These are phyloP conservation scores for Tenebrio molitor DNA, from an alignment of 1,140 invertebrate genomes.

Conservation along the genomic window DNA sequence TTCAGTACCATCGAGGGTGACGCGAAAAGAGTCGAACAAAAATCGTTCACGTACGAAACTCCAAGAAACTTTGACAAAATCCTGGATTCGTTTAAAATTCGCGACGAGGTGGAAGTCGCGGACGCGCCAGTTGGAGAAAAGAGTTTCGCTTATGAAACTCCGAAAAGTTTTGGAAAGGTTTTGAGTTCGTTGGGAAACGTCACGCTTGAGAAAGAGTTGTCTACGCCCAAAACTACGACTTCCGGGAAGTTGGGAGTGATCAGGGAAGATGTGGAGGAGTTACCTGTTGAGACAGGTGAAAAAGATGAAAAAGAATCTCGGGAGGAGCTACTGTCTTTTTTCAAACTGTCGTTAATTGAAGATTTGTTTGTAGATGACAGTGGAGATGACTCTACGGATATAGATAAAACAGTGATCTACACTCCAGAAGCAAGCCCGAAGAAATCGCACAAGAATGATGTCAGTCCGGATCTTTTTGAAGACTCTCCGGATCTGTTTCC, in stretches of 20 bases:
- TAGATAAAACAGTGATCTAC: constrained; percentile 54
- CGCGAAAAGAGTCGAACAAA: constrained; percentile 26
- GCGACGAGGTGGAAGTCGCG: constrained; percentile 29
- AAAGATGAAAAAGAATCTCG: too few species aligned
- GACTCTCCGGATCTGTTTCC: constrained; percentile 12
- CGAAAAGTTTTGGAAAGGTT: constrained; percentile 51
- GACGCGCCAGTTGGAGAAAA: constrained; percentile 41
- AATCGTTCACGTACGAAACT: constrained; percentile 52
- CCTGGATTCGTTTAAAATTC: background rate
- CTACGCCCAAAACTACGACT: background rate
- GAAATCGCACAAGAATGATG: background rate
- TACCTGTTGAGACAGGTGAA: too few species aligned
- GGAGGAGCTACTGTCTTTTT: constrained; percentile 51
- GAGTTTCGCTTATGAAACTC: constrained; percentile 55
- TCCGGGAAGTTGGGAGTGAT: background rate
- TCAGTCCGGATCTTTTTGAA: constrained; percentile 34
- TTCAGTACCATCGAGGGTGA: constrained; percentile 25
- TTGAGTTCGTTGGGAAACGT: constrained; percentile 47
- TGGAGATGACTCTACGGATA: too few species aligned
- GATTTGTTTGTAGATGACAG: constrained; percentile 51
- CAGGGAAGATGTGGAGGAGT: background rate
- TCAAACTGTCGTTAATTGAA: constrained; percentile 42
- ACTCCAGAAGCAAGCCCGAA: constrained; percentile 39
- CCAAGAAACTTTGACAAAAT: constrained; percentile 51
- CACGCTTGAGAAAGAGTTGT: background rate